These are phyloP conservation scores for Temnothorax rugatulus DNA, from an alignment of 2,888 invertebrate species.

Conservation along the genomic window DNA sequence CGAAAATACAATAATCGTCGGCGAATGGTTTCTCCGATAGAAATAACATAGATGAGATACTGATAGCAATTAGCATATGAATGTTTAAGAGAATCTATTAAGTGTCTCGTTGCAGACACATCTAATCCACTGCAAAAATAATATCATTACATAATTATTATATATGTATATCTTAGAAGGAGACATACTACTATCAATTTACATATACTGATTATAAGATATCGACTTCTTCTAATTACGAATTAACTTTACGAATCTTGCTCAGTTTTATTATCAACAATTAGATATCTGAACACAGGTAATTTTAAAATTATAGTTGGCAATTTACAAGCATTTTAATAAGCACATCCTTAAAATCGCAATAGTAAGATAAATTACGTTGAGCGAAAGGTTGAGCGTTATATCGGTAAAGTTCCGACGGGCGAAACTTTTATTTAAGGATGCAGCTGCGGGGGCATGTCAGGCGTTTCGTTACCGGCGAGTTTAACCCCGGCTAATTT, in stretches of 20 bases:
- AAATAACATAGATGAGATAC: constrained; percentile 13
- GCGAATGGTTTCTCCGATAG: not conserved
- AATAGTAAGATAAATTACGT: constrained; percentile 35
- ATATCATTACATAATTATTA: not conserved
- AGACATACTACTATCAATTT: not conserved
- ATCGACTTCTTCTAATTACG: not conserved
- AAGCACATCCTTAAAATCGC: constrained; percentile 29
- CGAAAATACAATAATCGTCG: constrained; percentile 22
- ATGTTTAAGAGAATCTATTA: not conserved
- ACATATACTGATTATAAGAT: not conserved
- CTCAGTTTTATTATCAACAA: not conserved
- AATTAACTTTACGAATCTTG: not conserved
- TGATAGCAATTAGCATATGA: constrained; percentile 9
- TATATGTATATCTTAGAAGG: not conserved
- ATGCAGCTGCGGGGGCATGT: constrained; percentile 35
- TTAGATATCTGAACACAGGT: not conserved
- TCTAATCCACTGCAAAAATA: not conserved
- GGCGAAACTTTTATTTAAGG: constrained; percentile 60
- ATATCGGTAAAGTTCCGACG: constrained; percentile 52
- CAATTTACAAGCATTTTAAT: constrained; percentile 12
- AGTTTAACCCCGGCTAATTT: constrained; percentile 44
- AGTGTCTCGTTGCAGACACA: not conserved
- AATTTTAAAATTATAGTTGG: not conserved
- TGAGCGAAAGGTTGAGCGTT: constrained; percentile 34
- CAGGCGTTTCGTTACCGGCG: constrained; percentile 50